A percentile compares a stretch with the other conserved stretches of the same genome.
phyloP scores from a whole-genome alignment of 2,888 invertebrate genomes.

The Ormyrus rosae region DNA sequence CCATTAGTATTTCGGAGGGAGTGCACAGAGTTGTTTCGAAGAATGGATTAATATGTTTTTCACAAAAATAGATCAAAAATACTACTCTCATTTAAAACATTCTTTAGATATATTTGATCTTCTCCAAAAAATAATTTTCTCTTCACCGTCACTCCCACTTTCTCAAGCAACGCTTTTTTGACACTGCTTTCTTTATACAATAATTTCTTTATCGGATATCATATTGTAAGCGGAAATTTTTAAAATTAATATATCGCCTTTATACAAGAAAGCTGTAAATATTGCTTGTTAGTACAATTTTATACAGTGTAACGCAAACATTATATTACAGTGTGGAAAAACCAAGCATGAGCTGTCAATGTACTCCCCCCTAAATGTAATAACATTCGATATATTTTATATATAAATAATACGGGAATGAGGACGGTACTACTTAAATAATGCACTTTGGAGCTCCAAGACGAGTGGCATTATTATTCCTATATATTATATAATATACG shows the following conservation, averaged over 20 bases:
- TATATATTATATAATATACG: neutral
- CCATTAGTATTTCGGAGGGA: conserved; percentile 16
- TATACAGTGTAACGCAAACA: neutral
- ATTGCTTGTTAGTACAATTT: neutral
- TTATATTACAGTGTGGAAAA: neutral
- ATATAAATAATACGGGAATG: conserved; percentile 59
- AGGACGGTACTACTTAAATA: conserved; percentile 60
- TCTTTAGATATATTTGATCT: conserved; percentile 3
- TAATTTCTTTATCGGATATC: neutral
- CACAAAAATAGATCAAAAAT: conserved; percentile 31
- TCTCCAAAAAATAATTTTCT: conserved; percentile 8
- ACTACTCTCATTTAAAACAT: conserved; percentile 12
- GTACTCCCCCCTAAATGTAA: conserved; percentile 34
- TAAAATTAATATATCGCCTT: neutral
- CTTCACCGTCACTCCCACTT: neutral
- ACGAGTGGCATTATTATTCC: conserved; percentile 5
- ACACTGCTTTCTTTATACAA: neutral
- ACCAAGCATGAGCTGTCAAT: neutral
- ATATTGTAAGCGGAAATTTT: neutral
- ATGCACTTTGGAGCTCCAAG: conserved; percentile 53
- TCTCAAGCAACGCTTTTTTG: no score
- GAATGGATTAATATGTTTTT: neutral
- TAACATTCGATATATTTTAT: conserved; percentile 60
- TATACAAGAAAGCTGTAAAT: neutral
- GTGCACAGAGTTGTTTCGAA: conserved; percentile 3